A percentile compares a stretch with the other conserved stretches of the same genome.
Evolutionary conservation across 2,797 vertebrate species (phyloP).

Genomic region (Podarcis lilfordi): DNA sequence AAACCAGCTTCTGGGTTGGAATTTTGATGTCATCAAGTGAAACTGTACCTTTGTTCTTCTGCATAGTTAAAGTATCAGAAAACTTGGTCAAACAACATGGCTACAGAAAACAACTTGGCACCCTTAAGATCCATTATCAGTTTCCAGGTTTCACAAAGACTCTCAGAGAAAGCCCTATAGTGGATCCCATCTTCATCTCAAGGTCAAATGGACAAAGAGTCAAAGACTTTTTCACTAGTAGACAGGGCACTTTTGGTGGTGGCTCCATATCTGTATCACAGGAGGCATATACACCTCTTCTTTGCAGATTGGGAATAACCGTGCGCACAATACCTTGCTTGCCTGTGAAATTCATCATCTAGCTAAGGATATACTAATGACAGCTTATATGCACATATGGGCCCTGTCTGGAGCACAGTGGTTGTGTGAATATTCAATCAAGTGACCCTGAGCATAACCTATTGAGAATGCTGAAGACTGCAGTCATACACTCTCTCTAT

Average conservation of each 20-base stretch:
- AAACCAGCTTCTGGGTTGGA: conserved; percentile 81
- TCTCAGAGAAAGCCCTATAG: background rate
- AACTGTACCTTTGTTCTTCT: conserved; percentile 83
- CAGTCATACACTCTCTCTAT: background rate
- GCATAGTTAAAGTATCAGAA: conserved; percentile 52
- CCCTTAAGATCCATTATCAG: background rate
- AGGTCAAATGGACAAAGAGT: background rate
- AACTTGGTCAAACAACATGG: conserved; percentile 32
- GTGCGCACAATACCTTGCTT: background rate
- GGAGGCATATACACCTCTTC: too few relatives aligned
- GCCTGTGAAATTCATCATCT: background rate
- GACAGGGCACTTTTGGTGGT: too few relatives aligned
- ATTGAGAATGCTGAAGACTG: background rate
- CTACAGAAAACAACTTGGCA: conserved; percentile 23
- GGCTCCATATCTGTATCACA: too few relatives aligned
- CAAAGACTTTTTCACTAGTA: background rate
- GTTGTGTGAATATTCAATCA: background rate
- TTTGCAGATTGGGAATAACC: background rate
- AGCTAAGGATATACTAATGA: background rate
- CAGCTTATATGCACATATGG: background rate
- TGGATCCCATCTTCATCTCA: background rate
- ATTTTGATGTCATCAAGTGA: conserved; percentile 80
- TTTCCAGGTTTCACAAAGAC: background rate
- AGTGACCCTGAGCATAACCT: background rate
- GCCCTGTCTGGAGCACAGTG: background rate